A percentile compares a stretch with the other conserved stretches of the same genome.
Evolutionary conservation across 2,113 vertebrate genomes (phyloP).

Genomic region (Mandrillus leucophaeus): DNA sequence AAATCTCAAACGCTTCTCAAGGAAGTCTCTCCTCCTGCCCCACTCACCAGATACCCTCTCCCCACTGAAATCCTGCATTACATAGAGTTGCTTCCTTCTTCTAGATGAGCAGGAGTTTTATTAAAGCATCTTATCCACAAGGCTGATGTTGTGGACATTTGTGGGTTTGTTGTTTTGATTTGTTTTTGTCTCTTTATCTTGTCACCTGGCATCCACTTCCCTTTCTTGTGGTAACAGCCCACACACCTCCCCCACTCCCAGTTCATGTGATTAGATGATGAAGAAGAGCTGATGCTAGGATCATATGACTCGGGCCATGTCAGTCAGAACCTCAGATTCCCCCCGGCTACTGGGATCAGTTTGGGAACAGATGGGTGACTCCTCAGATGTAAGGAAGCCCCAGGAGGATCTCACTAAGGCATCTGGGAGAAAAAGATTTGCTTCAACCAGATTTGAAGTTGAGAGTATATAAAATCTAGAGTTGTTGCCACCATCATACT

Average conservation of each 20-base stretch:
- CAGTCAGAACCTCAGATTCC: neutral
- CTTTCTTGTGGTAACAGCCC: neutral
- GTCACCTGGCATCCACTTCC: neutral
- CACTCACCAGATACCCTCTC: neutral
- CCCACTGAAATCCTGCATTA: neutral
- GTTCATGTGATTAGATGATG: neutral
- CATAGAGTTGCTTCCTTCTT: neutral
- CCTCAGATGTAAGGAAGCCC: neutral
- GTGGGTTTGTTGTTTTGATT: neutral
- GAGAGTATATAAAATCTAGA: neutral
- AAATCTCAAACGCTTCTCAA: neutral
- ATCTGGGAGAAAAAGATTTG: neutral
- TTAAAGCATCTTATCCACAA: neutral
- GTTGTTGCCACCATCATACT: neutral
- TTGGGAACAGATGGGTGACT: neutral
- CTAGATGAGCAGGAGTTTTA: neutral
- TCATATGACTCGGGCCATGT: neutral
- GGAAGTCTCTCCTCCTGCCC: neutral
- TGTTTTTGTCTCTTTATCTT: conserved; percentile 18
- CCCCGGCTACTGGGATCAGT: neutral
- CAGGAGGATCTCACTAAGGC: neutral
- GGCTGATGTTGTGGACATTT: neutral
- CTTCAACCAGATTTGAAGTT: neutral
- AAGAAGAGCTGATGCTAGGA: neutral
- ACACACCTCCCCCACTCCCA: neutral